Evolutionary conservation across 2,888 invertebrate species (phyloP), one percentile per base, ranked within the genome.

Genomic region (Lissocephala sabroskyi): DNA sequence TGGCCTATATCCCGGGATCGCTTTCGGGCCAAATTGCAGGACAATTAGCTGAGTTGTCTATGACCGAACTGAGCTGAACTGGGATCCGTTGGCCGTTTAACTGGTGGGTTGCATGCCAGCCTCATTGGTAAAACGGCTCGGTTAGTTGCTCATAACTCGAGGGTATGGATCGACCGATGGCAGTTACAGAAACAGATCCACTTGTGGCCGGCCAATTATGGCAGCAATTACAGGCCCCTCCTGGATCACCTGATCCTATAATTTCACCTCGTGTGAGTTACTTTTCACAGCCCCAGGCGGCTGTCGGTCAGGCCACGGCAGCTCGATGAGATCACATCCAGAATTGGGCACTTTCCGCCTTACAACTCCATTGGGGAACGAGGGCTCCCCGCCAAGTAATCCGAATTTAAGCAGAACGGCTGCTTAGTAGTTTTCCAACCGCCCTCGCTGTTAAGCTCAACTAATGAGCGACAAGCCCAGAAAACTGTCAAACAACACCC

Each of bases 261-360:
- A 71, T 71, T 77, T 77, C 61, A 59, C 23, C 6, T 11, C 30
- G 13, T 62, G 65, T 74, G 63, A 77, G 63, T 65, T 74, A 65
- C 78, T 70, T 74, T 74, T 77, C 71, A 70, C 75, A 77, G 75
- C 71, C 75, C 78, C 71, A 71, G 71, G 71, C 63, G 7, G 23
- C 23, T 23, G 23, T 23, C 23, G 23, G 3, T 23, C 23, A 23
- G 7, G 7, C 7, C 23, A n/a, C n/a, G n/a, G n/a, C n/a, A n/a
- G n/a, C n/a, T n/a, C n/a, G n/a, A n/a, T n/a, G n/a, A n/a, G n/a
- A n/a, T n/a, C n/a, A n/a, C n/a, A n/a, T n/a, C n/a, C n/a, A n/a
- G n/a, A n/a, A n/a, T n/a, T n/a, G n/a, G n/a, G n/a, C n/a, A n/a
- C n/a, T 7, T 23, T 23, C 23, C 7, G 4, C 7, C 7, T 23